Conservation (phyloP, 2,797 vertebrate species). For the Muraenolepis orangiensis region DNA sequence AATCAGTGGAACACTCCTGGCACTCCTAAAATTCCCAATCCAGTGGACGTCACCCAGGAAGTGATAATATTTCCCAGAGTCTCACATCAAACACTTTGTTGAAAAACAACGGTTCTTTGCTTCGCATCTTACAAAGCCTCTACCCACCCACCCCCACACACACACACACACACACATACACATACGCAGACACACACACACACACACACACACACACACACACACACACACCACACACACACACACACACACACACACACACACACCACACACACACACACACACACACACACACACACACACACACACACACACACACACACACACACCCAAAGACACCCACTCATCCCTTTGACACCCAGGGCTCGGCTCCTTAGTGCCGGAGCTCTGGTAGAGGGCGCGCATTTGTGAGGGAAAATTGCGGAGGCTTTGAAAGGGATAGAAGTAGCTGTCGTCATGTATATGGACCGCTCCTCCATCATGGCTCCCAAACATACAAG, state of each 20-base stretch:
- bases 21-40: slow-evolving; percentile 57
- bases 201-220: slow-evolving; percentile 34
- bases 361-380: slow-evolving; percentile 49
- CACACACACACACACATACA: slow-evolving; percentile 22
- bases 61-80: slow-evolving; percentile 51
- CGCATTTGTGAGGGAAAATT: slow-evolving; percentile 57
- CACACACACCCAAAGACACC: slow-evolving; percentile 58
- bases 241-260: slow-evolving; percentile 27
- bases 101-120: slow-evolving; percentile 53
- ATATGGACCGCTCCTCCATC: slow-evolving; percentile 44
- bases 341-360: slow-evolving; percentile 64
- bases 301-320: too few relatives aligned
- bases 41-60: slow-evolving; percentile 51
- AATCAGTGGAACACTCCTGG: slow-evolving; percentile 45
- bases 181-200: too few relatives aligned
- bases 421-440: slow-evolving; percentile 62
- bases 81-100: slow-evolving; percentile 54
- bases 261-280: slow-evolving; percentile 40
- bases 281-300: background rate
- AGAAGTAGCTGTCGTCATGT: slow-evolving; percentile 52
- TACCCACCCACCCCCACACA: slow-evolving; percentile 43
- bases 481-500: slow-evolving; percentile 61
- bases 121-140: slow-evolving; percentile 35
- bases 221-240: slow-evolving; percentile 64
- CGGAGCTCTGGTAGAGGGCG: slow-evolving; percentile 58